Evolutionary conservation across 37 sponge, comb jelly and placozoan species (phyloP).

Genomic region (Theonella swinhoei): DNA sequence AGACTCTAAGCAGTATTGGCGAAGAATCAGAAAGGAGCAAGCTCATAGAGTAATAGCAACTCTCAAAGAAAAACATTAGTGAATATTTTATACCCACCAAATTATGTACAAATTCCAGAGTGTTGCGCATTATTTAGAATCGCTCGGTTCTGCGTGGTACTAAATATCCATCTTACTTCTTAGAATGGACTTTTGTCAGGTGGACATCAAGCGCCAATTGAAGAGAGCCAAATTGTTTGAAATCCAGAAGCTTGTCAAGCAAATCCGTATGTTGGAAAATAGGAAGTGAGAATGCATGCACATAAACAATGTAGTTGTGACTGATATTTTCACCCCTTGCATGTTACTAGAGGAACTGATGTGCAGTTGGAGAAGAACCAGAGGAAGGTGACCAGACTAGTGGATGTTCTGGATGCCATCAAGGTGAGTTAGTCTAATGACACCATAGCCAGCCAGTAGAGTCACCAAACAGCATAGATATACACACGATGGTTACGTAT

Average conservation of each 20-base stretch:
- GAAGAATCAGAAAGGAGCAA: conserved; percentile 40
- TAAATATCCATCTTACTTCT: too few species aligned
- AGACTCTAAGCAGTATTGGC: conserved; percentile 40
- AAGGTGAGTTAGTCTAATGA: conserved; percentile 53
- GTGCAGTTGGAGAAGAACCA: conserved; percentile 54
- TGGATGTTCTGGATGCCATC: conserved; percentile 31
- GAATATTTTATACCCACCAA: too few species aligned
- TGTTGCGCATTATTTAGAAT: not conserved
- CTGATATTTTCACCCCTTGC: not conserved
- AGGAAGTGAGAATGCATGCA: conserved; percentile 31
- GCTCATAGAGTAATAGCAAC: not conserved
- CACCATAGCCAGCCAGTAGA: too few species aligned
- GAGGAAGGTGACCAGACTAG: conserved; percentile 29
- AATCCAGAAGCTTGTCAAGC: conserved; percentile 40
- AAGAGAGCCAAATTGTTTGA: conserved; percentile 50
- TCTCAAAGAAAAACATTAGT: not conserved
- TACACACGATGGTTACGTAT: too few species aligned
- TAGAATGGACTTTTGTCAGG: not conserved
- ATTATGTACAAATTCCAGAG: too few species aligned
- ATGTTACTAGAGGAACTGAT: conserved; percentile 44
- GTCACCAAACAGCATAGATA: too few species aligned
- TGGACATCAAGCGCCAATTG: conserved; percentile 36
- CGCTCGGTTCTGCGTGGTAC: not conserved
- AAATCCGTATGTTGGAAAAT: conserved; percentile 7
- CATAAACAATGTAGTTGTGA: not conserved